These are phyloP conservation scores for Callospermophilus lateralis DNA, from an alignment of 2,113 vertebrate genomes.

Conservation along the genomic window DNA sequence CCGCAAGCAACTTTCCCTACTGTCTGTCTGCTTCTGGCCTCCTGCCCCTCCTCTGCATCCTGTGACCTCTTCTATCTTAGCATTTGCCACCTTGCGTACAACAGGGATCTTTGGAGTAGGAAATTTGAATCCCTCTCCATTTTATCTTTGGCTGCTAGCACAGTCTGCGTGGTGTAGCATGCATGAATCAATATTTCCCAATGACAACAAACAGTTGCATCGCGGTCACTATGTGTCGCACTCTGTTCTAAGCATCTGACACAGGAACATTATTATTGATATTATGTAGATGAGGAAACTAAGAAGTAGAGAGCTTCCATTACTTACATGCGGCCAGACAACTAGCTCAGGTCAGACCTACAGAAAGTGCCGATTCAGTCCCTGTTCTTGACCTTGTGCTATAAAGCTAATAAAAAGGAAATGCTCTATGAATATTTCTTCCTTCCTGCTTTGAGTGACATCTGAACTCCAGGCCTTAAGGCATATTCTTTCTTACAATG, in stretches of 20 bases:
- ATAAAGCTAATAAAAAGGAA: not conserved
- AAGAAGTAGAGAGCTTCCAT: not conserved
- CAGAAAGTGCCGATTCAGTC: not conserved
- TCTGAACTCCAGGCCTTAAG: conserved; percentile 33
- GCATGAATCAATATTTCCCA: not conserved
- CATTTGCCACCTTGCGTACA: not conserved
- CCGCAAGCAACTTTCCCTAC: not conserved
- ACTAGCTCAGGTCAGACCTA: not conserved
- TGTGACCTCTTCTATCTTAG: not conserved
- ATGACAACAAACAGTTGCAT: not conserved
- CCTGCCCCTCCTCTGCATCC: not conserved
- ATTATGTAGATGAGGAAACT: not conserved
- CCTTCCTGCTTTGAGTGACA: not conserved
- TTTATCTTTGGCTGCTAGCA: not conserved
- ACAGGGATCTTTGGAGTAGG: not conserved
- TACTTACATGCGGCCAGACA: not conserved
- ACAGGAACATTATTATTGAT: not conserved
- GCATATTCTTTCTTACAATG: not conserved
- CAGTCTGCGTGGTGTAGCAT: not conserved
- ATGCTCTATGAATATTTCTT: not conserved
- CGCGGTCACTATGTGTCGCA: not conserved
- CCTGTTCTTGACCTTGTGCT: fast-evolving
- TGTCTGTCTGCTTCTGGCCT: not conserved
- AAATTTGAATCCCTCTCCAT: not conserved
- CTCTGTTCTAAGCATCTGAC: not conserved